Conservation (phyloP, 2,888 invertebrate species). For the Catocala nupta region DNA sequence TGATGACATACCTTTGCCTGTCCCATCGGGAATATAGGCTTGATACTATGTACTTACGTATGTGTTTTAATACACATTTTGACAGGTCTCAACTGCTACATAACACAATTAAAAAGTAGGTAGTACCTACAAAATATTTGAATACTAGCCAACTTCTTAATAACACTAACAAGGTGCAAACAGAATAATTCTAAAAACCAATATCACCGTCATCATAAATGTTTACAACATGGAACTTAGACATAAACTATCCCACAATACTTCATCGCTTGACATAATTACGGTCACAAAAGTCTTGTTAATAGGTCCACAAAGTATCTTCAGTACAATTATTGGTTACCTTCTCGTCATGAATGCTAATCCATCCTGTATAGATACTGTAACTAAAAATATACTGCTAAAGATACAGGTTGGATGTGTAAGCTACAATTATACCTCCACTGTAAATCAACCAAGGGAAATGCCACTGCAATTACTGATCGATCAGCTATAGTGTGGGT, state of each 20-base stretch:
- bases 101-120: no score
- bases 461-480: conserved; percentile 67
- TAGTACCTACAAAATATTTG: no score
- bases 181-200: background rate
- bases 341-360: conserved; percentile 32
- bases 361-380: conserved; percentile 14
- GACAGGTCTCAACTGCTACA: no score
- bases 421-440: conserved; percentile 59
- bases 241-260: background rate
- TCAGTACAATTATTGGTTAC: conserved; percentile 30
- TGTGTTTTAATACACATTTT: no score
- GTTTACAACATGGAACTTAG: background rate
- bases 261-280: conserved; percentile 27
- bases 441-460: conserved; percentile 66
- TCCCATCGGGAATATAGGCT: no score
- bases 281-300: conserved; percentile 20
- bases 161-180: background rate
- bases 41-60: no score
- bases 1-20: no score
- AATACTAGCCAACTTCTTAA: background rate
- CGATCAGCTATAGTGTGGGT: conserved; percentile 52
- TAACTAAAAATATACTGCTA: conserved; percentile 26
- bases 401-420: conserved; percentile 37
- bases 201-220: background rate
- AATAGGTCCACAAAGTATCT: conserved; percentile 13